These are phyloP conservation scores for Xiphydria camelus DNA, from an alignment of 2,888 invertebrate species.

Conservation along the genomic window DNA sequence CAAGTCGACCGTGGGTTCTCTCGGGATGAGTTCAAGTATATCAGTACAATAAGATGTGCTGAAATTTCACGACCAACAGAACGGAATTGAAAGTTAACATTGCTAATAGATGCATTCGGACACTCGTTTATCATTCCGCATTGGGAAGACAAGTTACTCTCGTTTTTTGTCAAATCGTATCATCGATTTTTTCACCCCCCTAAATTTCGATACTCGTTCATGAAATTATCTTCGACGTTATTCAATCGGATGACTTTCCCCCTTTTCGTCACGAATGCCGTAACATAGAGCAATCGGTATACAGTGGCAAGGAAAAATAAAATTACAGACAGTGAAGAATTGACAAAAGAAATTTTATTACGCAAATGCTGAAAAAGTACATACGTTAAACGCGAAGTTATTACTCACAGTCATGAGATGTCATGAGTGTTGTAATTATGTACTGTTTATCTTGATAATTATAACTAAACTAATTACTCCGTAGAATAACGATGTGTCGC, in stretches of 20 bases:
- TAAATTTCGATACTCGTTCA: conserved; percentile 8
- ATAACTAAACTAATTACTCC: conserved; percentile 2
- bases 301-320: conserved; percentile 4
- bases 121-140: too few relatives aligned
- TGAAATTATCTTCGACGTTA: conserved; percentile 9
- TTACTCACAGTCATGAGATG: conserved; percentile 20
- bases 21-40: too few relatives aligned
- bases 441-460: conserved; percentile 35
- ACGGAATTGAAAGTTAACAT: too few relatives aligned
- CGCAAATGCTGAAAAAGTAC: conserved; percentile 4
- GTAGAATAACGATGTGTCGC: conserved; percentile 19
- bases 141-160: too few relatives aligned
- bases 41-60: too few relatives aligned
- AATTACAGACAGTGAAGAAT: conserved; percentile 15
- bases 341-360: conserved; percentile 19
- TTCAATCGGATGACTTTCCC: conserved; percentile 10
- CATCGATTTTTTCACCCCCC: conserved; percentile 2
- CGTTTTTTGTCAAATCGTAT: too few relatives aligned
- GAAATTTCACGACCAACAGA: too few relatives aligned
- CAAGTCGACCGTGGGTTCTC: too few relatives aligned
- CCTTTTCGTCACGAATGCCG: too few relatives aligned
- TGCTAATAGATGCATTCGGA: too few relatives aligned
- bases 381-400: conserved; percentile 16
- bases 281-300: neutral
- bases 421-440: conserved; percentile 41